Evolutionary conservation across 2,888 invertebrate genomes (phyloP).

Genomic region (Dioctria linearis): DNA sequence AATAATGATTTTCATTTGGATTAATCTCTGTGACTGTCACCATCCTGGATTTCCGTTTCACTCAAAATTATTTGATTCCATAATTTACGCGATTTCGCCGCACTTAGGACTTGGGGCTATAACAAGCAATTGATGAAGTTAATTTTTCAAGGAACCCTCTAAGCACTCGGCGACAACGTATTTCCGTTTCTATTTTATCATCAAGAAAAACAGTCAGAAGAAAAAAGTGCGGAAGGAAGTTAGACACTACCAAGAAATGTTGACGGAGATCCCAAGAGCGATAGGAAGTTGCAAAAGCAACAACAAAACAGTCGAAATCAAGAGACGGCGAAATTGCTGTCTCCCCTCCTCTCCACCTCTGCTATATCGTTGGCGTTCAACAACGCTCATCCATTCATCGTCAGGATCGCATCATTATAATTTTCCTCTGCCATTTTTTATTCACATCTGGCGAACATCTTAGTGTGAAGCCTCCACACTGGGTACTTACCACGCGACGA

Average conservation of each 20-base stretch:
- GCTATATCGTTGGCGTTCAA: too few relatives aligned
- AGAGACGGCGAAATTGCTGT: conserved; percentile 20
- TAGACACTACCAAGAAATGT: conserved; percentile 38
- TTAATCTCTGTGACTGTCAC: background rate
- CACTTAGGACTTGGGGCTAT: conserved; percentile 17
- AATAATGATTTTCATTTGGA: too few relatives aligned
- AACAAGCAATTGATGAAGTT: conserved; percentile 53
- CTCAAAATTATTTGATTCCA: background rate
- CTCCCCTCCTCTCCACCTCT: conserved; percentile 3
- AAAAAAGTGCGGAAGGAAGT: conserved; percentile 50
- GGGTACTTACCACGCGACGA: conserved; percentile 5
- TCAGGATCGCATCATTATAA: conserved; percentile 59
- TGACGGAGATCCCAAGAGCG: conserved; percentile 4
- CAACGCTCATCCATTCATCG: conserved; percentile 50
- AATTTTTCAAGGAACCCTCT: conserved; percentile 39
- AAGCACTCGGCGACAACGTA: background rate
- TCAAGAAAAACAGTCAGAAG: conserved; percentile 4
- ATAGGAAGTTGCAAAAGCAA: conserved; percentile 10
- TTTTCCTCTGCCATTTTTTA: conserved; percentile 58
- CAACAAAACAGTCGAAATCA: conserved; percentile 29
- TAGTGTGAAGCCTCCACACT: conserved; percentile 26
- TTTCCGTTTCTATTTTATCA: conserved; percentile 46
- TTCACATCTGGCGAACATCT: conserved; percentile 57
- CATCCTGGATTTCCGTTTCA: background rate
- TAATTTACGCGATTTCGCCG: conserved; percentile 45